Conservation (phyloP, 1,140 invertebrate genomes). For the Nasonia giraulti region DNA sequence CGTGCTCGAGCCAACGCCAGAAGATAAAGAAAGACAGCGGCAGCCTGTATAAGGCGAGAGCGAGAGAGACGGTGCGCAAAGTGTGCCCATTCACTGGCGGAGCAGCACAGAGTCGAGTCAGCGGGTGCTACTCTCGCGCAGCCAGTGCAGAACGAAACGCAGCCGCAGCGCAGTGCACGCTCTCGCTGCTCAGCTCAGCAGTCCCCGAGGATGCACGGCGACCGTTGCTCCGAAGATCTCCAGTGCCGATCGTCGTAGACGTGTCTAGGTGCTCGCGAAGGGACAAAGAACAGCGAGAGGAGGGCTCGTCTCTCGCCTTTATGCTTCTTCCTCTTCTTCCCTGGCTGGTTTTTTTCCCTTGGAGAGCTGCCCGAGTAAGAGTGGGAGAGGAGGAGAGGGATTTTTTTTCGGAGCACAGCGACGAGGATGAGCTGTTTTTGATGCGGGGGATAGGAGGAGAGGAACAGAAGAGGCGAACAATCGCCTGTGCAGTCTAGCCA, state of each 20-base stretch:
- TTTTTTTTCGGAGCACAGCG: constrained; percentile 43
- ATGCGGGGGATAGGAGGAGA: constrained; percentile 43
- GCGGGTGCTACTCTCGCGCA: not conserved
- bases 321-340: not conserved
- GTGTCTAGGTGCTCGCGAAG: not conserved
- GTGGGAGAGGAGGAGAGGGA: not conserved
- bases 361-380: constrained; percentile 31
- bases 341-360: constrained; percentile 37
- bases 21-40: not conserved
- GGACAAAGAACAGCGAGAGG: not conserved
- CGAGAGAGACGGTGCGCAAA: constrained; percentile 6
- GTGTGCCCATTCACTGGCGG: constrained; percentile 41
- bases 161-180: constrained; percentile 8
- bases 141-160: constrained; percentile 35
- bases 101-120: not conserved
- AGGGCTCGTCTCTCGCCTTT: not conserved
- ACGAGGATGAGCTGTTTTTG: constrained; percentile 38
- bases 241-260: not conserved
- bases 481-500: constrained; percentile 5
- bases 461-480: constrained; percentile 53
- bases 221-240: not conserved
- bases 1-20: not conserved
- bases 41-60: not conserved
- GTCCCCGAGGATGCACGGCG: not conserved
- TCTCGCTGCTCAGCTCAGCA: not conserved